Percentiles rank a stretch among this genome's conserved stretches.
Evolutionary conservation across 2,888 invertebrate genomes (phyloP).

Genomic region (Chirona hameri): DNA sequence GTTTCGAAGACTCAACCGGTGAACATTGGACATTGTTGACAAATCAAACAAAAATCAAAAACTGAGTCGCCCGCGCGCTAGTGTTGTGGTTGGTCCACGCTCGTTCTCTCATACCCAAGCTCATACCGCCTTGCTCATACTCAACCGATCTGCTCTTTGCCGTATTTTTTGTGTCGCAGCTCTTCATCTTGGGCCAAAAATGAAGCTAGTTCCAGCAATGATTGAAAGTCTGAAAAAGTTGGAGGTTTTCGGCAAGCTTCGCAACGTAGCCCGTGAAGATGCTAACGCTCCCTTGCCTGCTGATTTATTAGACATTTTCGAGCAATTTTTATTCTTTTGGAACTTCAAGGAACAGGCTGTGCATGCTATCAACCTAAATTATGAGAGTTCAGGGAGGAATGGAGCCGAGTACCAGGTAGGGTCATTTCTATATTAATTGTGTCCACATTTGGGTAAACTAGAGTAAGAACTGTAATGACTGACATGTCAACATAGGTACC

Average conservation of each 20-base stretch:
- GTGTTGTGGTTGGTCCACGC: no score
- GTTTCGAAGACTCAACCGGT: background rate
- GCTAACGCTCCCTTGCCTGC: background rate
- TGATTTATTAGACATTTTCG: background rate
- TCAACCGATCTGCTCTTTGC: no score
- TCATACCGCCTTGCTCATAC: no score
- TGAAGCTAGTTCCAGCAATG: background rate
- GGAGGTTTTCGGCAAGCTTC: background rate
- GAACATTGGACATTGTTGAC: no score
- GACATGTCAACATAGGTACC: no score
- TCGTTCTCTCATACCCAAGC: no score
- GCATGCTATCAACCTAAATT: background rate
- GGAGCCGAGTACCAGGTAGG: background rate
- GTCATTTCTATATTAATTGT: background rate
- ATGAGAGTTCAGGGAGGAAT: background rate
- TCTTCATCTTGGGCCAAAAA: background rate
- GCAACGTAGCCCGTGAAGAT: background rate
- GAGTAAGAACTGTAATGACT: no score
- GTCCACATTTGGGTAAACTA: no score
- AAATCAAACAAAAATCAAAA: no score
- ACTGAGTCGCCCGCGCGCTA: no score
- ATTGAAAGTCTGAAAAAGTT: background rate
- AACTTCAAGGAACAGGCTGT: background rate
- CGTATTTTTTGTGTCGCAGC: background rate
- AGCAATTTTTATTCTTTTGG: slow-evolving; percentile 1